Conservation (phyloP, 2,797 vertebrate species). For the Oryzias sinensis region DNA sequence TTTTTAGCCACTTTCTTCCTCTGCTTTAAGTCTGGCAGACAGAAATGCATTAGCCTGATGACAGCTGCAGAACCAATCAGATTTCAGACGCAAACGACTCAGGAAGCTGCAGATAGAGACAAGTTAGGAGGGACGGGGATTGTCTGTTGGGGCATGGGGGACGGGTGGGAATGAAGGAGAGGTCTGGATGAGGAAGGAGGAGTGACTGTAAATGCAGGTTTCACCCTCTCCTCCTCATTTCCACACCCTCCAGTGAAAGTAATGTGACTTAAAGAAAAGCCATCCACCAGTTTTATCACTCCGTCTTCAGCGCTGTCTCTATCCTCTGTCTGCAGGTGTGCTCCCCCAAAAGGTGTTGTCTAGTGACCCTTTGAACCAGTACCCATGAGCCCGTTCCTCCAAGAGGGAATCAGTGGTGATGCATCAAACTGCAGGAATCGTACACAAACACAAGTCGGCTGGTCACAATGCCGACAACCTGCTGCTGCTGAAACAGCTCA, state of each 20-base stretch:
- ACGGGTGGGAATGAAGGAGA: constrained; percentile 46
- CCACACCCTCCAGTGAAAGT: constrained; percentile 56
- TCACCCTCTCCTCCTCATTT: constrained; percentile 10
- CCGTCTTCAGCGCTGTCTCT: not conserved
- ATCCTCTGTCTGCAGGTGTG: constrained; percentile 34
- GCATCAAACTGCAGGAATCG: constrained; percentile 1
- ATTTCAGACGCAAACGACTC: constrained; percentile 9
- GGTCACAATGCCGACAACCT: constrained; percentile 27
- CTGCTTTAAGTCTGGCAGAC: too few relatives aligned
- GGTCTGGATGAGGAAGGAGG: constrained; percentile 18
- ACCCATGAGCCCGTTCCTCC: constrained; percentile 4
- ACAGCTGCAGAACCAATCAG: constrained; percentile 13
- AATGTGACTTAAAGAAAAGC: constrained; percentile 11
- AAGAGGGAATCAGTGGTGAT: constrained; percentile 5
- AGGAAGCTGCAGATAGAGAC: not conserved
- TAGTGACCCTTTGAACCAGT: constrained; percentile 21
- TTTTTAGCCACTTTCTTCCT: too few relatives aligned
- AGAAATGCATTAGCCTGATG: too few relatives aligned
- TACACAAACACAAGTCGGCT: not conserved
- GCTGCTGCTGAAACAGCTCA: constrained; percentile 55
- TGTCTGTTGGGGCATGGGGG: constrained; percentile 23
- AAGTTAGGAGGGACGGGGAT: constrained; percentile 12
- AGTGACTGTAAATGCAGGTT: constrained; percentile 21
- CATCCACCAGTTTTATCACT: constrained; percentile 23
- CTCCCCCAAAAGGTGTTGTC: constrained; percentile 35